Base-by-base conservation (phyloP, 1,140 invertebrate species). In the Ectropis grisescens region DNA sequence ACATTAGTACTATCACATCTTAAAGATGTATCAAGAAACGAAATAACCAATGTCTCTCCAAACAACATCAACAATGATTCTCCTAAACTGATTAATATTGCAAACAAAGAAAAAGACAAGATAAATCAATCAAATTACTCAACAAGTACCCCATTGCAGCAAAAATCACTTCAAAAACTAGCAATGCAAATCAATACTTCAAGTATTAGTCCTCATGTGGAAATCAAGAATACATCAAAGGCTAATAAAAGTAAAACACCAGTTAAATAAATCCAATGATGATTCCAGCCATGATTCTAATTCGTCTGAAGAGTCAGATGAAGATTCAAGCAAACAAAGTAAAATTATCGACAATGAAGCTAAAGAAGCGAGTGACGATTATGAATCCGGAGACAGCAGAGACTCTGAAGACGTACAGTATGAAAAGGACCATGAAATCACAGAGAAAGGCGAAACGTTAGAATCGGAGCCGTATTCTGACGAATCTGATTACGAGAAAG, bases 401-500 rank as follows among this genome's bases (percentile, higher is more conserved):
- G 55, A 78, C 41, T 68, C 74, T 32, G 58, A 62, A 11, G 69
- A 76, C 37, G 55, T 47, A 22, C 37, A 54, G 22, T 76, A 72
- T 39, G 61, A 59, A 43, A 37, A 51, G 39, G 58, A 75, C 30
- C 58, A 81, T 48, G 64, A 76, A 49, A 62, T 81, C 15, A 11
- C 59, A 33, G 66, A 75, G 31, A 69, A 59, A 41, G 76, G 74
- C 14, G 71, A 69, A 60, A 81, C 76, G 3, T 43, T 81, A 27
- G 49, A 64, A 13, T 64, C 64, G 23, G 64, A 76, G 19, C 62
- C 69, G 10, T 64, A 74, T 7, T 71, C 71, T 22, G 44, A 66
- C 45, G 68, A 79, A 39, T 50, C 71, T 13, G 66, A 79, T 37
- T 81, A 81, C 45, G 76, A 81, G 46, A 78, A 74, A 50, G 76